Conservation (phyloP, 2,797 vertebrate species). For the Phylloscopus collybita region DNA sequence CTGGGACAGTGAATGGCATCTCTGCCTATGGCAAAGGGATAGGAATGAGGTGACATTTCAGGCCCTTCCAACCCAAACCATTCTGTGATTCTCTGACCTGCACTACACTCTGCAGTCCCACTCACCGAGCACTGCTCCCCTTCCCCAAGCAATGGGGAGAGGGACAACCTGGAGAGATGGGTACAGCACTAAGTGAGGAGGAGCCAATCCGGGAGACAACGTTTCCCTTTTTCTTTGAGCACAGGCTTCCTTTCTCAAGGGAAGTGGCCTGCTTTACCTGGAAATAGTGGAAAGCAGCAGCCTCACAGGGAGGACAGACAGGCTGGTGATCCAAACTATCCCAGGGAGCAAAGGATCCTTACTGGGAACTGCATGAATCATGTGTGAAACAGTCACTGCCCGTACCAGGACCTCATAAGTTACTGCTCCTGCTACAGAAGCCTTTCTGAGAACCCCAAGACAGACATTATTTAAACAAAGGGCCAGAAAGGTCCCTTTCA, state of each 20-base stretch:
- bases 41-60: not conserved
- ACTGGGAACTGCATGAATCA: not conserved
- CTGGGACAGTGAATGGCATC: not conserved
- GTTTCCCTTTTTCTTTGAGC: not conserved
- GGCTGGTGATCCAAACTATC: not conserved
- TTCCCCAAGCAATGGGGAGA: not conserved
- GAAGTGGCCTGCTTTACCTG: not conserved
- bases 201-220: not conserved
- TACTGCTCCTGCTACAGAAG: not conserved
- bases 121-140: not conserved
- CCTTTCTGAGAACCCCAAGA: not conserved
- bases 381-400: accelerated
- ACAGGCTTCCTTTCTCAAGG: not conserved
- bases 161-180: not conserved
- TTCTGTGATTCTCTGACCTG: not conserved
- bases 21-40: not conserved
- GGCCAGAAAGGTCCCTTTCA: not conserved
- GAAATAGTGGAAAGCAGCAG: not conserved
- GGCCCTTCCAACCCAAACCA: not conserved
- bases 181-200: not conserved
- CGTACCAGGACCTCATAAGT: not conserved
- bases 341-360: not conserved
- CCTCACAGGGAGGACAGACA: accelerated
- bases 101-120: not conserved
- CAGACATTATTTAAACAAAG: not conserved